These are phyloP conservation scores for Anarhynchus alexandrinus DNA, from an alignment of 2,113 vertebrate genomes.

Conservation along the genomic window DNA sequence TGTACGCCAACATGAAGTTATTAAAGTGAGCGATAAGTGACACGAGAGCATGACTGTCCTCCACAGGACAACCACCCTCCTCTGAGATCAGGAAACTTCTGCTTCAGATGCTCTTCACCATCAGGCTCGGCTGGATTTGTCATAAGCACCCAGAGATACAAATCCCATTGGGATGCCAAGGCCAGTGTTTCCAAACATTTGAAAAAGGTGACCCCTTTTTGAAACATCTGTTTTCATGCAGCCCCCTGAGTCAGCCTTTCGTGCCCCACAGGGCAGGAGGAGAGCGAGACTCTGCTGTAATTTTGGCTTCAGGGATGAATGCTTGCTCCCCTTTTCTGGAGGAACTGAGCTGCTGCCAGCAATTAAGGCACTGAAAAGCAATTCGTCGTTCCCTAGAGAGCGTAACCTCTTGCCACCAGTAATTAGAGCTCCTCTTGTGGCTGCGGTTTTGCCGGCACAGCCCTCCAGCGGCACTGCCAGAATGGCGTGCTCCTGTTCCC, in stretches of 20 bases:
- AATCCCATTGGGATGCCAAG: not conserved
- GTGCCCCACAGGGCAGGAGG: not conserved
- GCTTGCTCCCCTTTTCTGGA: not conserved
- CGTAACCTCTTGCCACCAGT: not conserved
- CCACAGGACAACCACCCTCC: not conserved
- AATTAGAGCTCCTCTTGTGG: not conserved
- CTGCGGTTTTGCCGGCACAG: not conserved
- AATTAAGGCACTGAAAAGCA: not conserved
- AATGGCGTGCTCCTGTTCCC: not conserved
- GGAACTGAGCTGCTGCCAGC: conserved; percentile 16
- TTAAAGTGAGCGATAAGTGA: not conserved
- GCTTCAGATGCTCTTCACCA: not conserved
- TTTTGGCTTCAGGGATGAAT: not conserved
- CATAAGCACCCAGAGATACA: not conserved
- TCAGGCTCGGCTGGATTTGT: not conserved
- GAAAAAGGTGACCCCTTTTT: not conserved
- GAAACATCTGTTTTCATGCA: not conserved
- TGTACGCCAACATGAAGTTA: not conserved
- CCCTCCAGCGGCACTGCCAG: not conserved
- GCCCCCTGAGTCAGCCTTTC: not conserved
- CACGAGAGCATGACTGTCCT: not conserved
- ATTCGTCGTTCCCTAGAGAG: not conserved
- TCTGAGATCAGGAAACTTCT: not conserved
- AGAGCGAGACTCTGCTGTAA: not conserved
- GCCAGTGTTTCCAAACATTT: not conserved